Conservation (phyloP, 2,797 vertebrate genomes). For the Phrynocephalus guinanensis region DNA sequence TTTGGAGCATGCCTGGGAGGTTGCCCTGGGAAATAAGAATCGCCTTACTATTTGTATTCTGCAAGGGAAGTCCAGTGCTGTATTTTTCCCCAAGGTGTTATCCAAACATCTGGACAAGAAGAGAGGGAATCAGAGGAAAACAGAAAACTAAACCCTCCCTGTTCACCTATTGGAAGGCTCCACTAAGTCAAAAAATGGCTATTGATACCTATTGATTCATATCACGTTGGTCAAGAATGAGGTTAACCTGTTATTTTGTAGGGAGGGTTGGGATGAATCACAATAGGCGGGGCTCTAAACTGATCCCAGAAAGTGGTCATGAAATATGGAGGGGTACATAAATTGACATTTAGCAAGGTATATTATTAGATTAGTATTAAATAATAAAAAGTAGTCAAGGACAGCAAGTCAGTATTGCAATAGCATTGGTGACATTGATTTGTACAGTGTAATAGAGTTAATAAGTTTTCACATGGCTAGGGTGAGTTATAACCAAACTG, state of each 20-base stretch:
- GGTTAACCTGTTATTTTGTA: neutral
- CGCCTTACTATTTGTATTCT: neutral
- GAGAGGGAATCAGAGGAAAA: neutral
- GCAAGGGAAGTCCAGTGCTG: neutral
- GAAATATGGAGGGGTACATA: neutral
- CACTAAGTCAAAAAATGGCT: neutral
- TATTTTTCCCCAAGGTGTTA: neutral
- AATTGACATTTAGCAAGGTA: neutral
- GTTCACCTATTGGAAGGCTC: neutral
- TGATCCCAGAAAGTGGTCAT: neutral
- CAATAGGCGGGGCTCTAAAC: conserved; percentile 72
- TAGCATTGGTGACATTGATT: neutral
- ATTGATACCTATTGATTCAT: neutral
- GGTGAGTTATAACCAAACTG: neutral
- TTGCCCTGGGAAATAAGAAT: neutral
- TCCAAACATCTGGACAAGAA: neutral
- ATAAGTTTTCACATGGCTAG: neutral
- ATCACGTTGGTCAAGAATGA: neutral
- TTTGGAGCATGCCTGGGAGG: too few relatives aligned
- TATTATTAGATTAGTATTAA: neutral
- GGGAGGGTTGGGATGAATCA: neutral
- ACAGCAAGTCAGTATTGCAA: neutral
- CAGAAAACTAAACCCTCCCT: neutral
- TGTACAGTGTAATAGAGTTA: neutral
- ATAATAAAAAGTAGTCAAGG: neutral